Conservation (phyloP, 2,797 vertebrate species). For the Gambelia wislizenii region DNA sequence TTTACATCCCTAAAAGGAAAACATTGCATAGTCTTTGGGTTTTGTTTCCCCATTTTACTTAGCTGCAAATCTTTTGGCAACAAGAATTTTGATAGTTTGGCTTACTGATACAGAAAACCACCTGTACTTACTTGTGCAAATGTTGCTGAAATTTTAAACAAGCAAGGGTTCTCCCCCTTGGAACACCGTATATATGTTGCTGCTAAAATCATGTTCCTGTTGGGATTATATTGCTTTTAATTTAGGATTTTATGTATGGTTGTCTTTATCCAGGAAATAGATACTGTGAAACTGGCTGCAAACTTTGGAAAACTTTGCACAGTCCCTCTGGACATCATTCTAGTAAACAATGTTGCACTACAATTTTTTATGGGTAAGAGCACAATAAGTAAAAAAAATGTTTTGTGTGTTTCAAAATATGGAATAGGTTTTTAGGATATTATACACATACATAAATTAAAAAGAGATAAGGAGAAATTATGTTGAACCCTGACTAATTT, state of each 20-base stretch:
- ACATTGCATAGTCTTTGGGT: too few species aligned
- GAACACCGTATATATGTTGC: background rate
- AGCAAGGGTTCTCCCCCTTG: background rate
- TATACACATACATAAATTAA: background rate
- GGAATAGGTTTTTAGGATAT: background rate
- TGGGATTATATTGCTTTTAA: background rate
- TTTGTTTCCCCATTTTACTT: background rate
- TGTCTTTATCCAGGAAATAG: conserved; percentile 88
- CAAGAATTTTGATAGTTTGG: background rate
- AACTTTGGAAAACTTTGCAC: conserved; percentile 98
- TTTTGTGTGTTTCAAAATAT: background rate
- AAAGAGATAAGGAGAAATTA: background rate
- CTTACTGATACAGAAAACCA: background rate
- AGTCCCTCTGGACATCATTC: conserved; percentile 96
- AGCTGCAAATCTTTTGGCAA: background rate
- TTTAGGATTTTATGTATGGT: background rate
- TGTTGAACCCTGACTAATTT: background rate
- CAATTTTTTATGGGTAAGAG: conserved; percentile 98
- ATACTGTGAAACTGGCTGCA: conserved; percentile 95
- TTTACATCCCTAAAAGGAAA: too few species aligned
- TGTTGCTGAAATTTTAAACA: background rate
- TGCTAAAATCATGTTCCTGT: background rate
- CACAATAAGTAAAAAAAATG: conserved; percentile 40
- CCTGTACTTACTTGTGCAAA: background rate
- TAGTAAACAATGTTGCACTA: conserved; percentile 98